Percentiles rank a stretch among this genome's conserved stretches.
Evolutionary conservation across 1,140 invertebrate species (phyloP).

Genomic region (Drosophila setifemur): DNA sequence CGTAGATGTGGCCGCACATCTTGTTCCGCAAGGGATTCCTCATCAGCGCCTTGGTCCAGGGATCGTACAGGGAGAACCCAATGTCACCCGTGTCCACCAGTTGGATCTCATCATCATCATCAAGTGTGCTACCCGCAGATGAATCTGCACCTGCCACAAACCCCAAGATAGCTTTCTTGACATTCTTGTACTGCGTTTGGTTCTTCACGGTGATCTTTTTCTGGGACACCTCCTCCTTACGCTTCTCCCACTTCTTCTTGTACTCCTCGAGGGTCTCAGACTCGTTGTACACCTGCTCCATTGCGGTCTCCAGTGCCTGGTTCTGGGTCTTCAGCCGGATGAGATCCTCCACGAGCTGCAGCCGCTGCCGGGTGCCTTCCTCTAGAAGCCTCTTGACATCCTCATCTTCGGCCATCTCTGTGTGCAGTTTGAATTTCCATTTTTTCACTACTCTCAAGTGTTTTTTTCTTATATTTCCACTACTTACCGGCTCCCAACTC

Average conservation of each 20-base stretch:
- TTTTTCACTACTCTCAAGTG: no score
- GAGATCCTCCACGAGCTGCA: background rate
- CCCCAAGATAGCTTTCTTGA: background rate
- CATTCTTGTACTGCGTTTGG: background rate
- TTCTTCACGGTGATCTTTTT: background rate
- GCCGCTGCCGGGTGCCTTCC: background rate
- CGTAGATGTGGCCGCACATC: background rate
- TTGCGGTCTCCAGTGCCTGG: background rate
- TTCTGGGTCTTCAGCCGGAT: background rate
- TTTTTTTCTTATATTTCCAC: no score
- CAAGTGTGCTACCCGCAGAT: no score
- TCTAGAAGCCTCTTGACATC: background rate
- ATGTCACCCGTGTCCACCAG: background rate
- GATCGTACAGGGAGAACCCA: background rate
- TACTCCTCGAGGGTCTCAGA: background rate
- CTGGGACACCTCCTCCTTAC: no score
- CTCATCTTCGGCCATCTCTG: background rate
- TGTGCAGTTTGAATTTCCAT: background rate
- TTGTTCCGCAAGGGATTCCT: background rate
- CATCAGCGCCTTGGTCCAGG: background rate
- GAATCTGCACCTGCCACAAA: background rate
- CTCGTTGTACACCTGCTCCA: background rate
- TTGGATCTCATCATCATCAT: background rate
- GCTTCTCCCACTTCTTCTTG: background rate
- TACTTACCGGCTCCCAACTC: no score